Base-by-base conservation (phyloP, 2,888 invertebrate species). In the Ennomos quercinarius region DNA sequence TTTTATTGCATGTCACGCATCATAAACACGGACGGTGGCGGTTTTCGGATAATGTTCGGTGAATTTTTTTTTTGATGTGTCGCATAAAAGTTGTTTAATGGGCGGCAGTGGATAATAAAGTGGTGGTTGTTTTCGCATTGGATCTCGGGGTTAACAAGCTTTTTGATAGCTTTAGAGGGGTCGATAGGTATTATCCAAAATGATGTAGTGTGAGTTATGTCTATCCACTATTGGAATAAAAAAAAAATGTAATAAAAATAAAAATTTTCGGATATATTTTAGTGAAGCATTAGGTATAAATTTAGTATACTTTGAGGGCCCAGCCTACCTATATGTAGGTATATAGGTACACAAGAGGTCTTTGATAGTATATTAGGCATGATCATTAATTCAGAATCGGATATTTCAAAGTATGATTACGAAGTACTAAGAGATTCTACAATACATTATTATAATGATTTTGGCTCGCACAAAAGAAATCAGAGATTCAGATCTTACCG, bases 1-100 rank as follows among this genome's bases (percentile, higher is more conserved):
- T 88, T 92, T 92, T 91, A 92, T 89, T 89, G 84, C 91, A 80
- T 89, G 91, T 91, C 86, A 88, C 91, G 90, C 83, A 71, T 76
- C 88, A 90, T 92, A 91, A 91, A 91, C 87, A 84, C 83, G 78
- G 71, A 74, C 78, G 71, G 76, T 77, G 77, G 83, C 76, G 83
- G 84, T 78, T 72, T 74, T 74, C 76, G 78, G 86, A 91, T 89
- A 89, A 87, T 85, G 81, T 71, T 74, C 73, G 78, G 70, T 69
- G 78, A 83, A 83, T 84, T 81, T 80, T 80, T n/a, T 17, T 79
- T 79, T 83, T 81, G 77, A 79, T 78, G 80, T 76, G 66, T 70
- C 71, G 70, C 80, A 82, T 86, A 86, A 87, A 86, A 85, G 72
- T 71, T 75, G 71, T 80, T 86, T 89, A 88, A 88, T 87, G 80